Evolutionary conservation across 37 sponge, comb jelly and placozoan genomes (phyloP), one percentile per base, ranked within the genome.

Genomic region (Amphimedon queenslandica): DNA sequence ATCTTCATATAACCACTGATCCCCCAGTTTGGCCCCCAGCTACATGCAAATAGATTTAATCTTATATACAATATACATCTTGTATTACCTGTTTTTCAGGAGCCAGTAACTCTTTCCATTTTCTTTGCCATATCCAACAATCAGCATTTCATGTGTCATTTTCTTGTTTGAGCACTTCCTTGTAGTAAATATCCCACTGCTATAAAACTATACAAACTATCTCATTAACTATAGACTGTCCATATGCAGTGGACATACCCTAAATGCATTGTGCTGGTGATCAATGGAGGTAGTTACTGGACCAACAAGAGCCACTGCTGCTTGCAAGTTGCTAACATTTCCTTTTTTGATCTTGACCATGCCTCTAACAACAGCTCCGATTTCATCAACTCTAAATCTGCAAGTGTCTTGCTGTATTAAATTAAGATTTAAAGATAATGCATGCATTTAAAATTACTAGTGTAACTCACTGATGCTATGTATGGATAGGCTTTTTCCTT

Each of bases 401-500:
- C 83, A 83, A 2, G 69, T 47, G 27, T 21, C 64, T 83, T 83
- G 83, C 83, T 83, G 40, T 20, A 30, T 38, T 51, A 6, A 40
- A 42, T 11, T 32, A n/a, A 41, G 2, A 38, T 25, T 42, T 20
- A 43, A 23, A 11, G 36, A n/a, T n/a, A n/a, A n/a, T n/a, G n/a
- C n/a, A n/a, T n/a, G n/a, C n/a, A n/a, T n/a, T n/a, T n/a, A n/a
- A 51, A 33, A 27, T 25, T 13, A 37, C 5, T 35, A 2, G n/a
- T n/a, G 18, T 8, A 23, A 58, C 87, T 76, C 43, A 89, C 90
- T 10, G 56, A 63, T 27, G 82, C 93, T 36, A 70, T 37, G 63
- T 88, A 92, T 5, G 88, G 85, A 29, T 92, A 92, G 51, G 63
- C 37, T 11, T 55, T 56, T 24, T 74, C 88, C 34, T 81, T 79